phyloP scores from a whole-genome alignment of 2,113 vertebrate genomes.

The Cyanoderma ruficeps region DNA sequence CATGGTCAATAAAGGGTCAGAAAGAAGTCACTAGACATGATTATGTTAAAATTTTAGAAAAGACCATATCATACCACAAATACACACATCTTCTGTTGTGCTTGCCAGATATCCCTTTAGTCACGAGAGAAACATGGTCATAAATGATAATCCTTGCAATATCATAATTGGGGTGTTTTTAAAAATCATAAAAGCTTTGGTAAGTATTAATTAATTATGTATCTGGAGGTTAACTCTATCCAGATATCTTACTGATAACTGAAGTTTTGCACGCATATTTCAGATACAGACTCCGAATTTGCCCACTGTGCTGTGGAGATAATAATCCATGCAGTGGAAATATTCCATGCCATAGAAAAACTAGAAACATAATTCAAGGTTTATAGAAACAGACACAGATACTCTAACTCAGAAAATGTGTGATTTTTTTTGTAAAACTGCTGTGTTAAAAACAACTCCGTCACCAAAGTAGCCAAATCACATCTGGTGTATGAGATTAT shows the following conservation, averaged over 20 bases:
- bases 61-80: background rate
- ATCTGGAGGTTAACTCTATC: background rate
- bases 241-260: background rate
- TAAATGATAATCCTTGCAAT: background rate
- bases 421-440: background rate
- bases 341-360: background rate
- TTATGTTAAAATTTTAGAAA: background rate
- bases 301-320: background rate
- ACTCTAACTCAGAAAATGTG: background rate
- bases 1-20: background rate
- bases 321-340: background rate
- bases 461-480: background rate
- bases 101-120: background rate
- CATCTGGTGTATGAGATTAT: background rate
- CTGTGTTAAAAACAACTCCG: background rate
- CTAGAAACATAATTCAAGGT: background rate
- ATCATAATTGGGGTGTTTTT: background rate
- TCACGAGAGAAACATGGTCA: background rate
- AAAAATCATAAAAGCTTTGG: background rate
- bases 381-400: background rate
- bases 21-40: background rate
- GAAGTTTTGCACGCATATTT: background rate
- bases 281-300: background rate
- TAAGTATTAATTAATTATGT: background rate
- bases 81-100: background rate